Evolutionary conservation across 37 sponge, comb jelly and placozoan genomes (phyloP).

Genomic region (Mnemiopsis leidyi): DNA sequence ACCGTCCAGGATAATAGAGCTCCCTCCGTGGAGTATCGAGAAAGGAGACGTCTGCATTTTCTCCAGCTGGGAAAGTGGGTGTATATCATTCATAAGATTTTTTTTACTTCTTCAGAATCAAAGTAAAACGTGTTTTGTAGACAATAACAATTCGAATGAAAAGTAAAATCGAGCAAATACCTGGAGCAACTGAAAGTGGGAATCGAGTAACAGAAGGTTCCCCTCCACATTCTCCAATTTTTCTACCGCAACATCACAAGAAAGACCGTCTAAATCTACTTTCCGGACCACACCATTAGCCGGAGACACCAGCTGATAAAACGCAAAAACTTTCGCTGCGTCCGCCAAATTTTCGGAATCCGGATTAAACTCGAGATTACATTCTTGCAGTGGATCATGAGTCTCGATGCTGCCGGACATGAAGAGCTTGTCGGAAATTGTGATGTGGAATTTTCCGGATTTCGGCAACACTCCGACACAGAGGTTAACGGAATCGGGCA

Average conservation of each 20-base stretch:
- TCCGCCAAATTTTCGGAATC: background rate
- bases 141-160: too few relatives aligned
- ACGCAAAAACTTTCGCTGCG: background rate
- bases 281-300: background rate
- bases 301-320: background rate
- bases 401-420: slow-evolving; percentile 16
- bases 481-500: background rate
- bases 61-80: background rate
- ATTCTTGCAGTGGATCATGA: slow-evolving; percentile 36
- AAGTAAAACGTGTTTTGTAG: too few relatives aligned
- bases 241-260: background rate
- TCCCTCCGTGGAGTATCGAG: background rate
- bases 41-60: background rate
- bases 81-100: background rate
- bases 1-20: slow-evolving; percentile 19
- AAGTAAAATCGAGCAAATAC: too few relatives aligned
- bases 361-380: background rate
- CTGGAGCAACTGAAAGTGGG: slow-evolving; percentile 47
- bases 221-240: background rate
- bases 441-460: slow-evolving; percentile 32
- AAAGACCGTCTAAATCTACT: background rate
- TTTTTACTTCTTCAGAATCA: too few relatives aligned
- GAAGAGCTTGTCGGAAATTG: background rate
- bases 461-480: slow-evolving; percentile 16
- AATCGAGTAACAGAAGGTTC: background rate